A percentile compares a stretch with the other conserved stretches of the same genome.
Conservation (phyloP, 2,888 invertebrate species). For the Bellardia bayeri region DNA sequence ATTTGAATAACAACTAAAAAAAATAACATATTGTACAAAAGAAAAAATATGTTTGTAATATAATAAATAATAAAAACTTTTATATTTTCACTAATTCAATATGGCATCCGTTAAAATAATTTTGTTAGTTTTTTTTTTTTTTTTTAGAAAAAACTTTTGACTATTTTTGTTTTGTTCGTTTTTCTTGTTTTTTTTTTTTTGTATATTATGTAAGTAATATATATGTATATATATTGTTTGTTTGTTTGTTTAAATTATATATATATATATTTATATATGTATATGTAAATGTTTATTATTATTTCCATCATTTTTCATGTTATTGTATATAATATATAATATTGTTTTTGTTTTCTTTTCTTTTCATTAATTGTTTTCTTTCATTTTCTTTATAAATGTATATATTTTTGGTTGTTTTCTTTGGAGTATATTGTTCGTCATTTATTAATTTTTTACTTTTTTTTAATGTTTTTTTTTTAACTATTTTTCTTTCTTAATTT, state of each 20-base stretch:
- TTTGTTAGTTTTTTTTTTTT: constrained; percentile 38
- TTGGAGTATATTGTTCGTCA: constrained; percentile 83
- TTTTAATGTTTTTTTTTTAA: constrained; percentile 56
- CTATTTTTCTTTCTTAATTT: constrained; percentile 74
- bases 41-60: constrained; percentile 33
- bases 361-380: constrained; percentile 76
- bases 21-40: constrained; percentile 15
- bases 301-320: constrained; percentile 63
- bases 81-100: constrained; percentile 59
- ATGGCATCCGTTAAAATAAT: constrained; percentile 68
- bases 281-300: constrained; percentile 58
- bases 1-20: not conserved
- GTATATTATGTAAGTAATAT: constrained; percentile 67
- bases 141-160: constrained; percentile 49
- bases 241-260: constrained; percentile 37
- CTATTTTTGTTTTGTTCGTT: constrained; percentile 55
- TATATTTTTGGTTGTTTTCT: constrained; percentile 84
- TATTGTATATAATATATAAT: constrained; percentile 77
- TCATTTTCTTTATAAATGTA: constrained; percentile 77
- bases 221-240: constrained; percentile 22
- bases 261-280: constrained; percentile 58
- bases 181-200: constrained; percentile 19
- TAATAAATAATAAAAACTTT: constrained; percentile 35
- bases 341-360: constrained; percentile 53
- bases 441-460: constrained; percentile 74